phyloP scores from a whole-genome alignment of 2,797 vertebrate species.

The Babyrousa celebensis region DNA sequence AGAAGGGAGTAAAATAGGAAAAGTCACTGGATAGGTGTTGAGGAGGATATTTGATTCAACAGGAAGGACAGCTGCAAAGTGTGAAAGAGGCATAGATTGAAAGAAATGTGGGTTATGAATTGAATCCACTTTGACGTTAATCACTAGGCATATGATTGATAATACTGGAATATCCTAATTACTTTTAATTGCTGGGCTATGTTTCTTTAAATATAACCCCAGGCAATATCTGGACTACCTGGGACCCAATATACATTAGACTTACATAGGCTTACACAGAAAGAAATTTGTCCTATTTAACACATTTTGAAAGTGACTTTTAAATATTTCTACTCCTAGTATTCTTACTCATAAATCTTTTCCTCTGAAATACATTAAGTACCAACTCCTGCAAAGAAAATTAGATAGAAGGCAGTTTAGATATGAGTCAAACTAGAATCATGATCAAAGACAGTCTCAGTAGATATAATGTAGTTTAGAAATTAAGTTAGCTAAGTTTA shows the following conservation, averaged over 20 bases:
- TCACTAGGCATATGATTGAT: background rate
- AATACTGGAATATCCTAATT: background rate
- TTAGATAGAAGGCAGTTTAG: conserved; percentile 12
- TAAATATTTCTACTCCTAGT: background rate
- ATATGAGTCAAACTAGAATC: background rate
- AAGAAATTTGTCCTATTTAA: conserved; percentile 35
- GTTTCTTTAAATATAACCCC: background rate
- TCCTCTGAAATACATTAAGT: conserved; percentile 48
- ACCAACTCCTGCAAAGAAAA: conserved; percentile 38
- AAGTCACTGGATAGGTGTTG: too few species aligned
- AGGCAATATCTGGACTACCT: background rate
- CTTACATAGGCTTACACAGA: background rate
- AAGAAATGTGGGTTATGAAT: background rate
- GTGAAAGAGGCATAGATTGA: background rate
- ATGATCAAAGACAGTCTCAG: conserved; percentile 19
- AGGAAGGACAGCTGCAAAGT: background rate
- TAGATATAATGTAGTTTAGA: background rate
- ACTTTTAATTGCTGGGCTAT: background rate
- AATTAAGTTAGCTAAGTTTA: conserved; percentile 23
- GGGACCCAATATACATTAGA: background rate
- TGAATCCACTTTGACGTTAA: background rate
- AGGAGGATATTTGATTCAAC: background rate
- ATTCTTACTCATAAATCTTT: conserved; percentile 9
- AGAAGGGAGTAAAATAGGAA: background rate
- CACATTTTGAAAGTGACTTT: conserved; percentile 38